Base-by-base conservation (phyloP, 2,113 vertebrate genomes). In the Rhegmatorhina hoffmannsi region DNA sequence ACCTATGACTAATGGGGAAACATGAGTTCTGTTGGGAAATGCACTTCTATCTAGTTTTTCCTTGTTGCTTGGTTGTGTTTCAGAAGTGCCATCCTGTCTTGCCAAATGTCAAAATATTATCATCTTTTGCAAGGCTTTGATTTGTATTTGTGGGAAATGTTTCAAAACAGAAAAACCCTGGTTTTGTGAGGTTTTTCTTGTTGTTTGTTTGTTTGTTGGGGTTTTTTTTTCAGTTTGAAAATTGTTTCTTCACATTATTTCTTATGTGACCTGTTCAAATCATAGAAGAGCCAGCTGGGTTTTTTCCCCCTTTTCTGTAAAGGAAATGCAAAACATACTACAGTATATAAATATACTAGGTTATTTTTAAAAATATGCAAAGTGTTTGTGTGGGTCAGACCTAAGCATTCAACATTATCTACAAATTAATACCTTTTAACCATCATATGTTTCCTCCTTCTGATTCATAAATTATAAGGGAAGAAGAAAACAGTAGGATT, bases 401-500 rank as follows among this genome's bases (percentile, higher is more conserved):
- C 34, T 87, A 96, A 91, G 47, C 29, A 83, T 89, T 94, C 43
- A 84, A 29, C 26, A 93, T 91, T 95, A 88, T 95, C 82, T 94
- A 29, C 80, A 95, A 94, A 95, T 95, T 92, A 96, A 77, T 95
- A 81, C 87, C 91, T 89, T 83, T 87, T 88, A 84, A 40, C 4
- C 0, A 40, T 92, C 63, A 66, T 89, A 83, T 94, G 70, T 88
- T 96, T 97, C 95, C 91, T 94, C n/a, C 66, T 89, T 94, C 72
- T 95, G 93, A 96, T 95, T 95, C 93, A 96, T 88, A 94, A 95
- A 96, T 95, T 94, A 86, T 50, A 91, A 91, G 75, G 87, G 79
- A 52, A 89, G 90, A 87, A 85, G 77, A 60, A 95, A 87, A 91
- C 75, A 74, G 85, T 74, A 95, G 68, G 82, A 31, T 95, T 63